These are phyloP conservation scores for Andrena trimmerana DNA, from an alignment of 2,888 invertebrate genomes.

Conservation along the genomic window DNA sequence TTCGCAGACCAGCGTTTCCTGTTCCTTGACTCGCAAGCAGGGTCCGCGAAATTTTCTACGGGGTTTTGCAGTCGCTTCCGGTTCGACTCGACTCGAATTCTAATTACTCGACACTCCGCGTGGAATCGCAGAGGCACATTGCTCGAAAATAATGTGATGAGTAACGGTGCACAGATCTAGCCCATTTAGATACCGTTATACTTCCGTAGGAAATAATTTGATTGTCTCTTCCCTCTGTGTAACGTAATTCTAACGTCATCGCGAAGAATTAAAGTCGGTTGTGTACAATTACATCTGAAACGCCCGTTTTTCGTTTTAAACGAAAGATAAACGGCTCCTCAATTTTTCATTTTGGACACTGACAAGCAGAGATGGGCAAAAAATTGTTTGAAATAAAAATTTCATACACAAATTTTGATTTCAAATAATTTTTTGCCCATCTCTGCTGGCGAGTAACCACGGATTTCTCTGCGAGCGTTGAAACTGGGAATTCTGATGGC, in stretches of 20 bases:
- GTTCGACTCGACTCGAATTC: conserved; percentile 24
- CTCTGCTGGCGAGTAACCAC: too few species aligned
- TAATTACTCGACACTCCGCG: conserved; percentile 33
- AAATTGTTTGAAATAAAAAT: too few species aligned
- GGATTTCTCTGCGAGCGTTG: background rate
- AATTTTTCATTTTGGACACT: too few species aligned
- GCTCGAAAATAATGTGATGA: conserved; percentile 20
- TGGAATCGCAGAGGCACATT: conserved; percentile 4
- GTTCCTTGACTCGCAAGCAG: background rate
- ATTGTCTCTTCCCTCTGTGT: background rate
- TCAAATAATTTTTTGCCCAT: too few species aligned
- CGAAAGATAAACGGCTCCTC: too few species aligned
- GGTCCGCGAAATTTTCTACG: conserved; percentile 11
- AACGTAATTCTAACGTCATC: background rate
- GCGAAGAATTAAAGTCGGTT: background rate
- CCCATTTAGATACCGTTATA: conserved; percentile 36
- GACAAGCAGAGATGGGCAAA: too few species aligned
- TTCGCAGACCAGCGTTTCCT: background rate
- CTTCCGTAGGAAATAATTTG: conserved; percentile 6
- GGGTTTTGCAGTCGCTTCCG: conserved; percentile 45
- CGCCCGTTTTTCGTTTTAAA: background rate
- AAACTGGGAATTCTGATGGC: background rate
- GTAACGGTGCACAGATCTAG: conserved; percentile 35
- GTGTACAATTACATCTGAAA: background rate
- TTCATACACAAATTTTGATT: too few species aligned